Base-by-base conservation (phyloP, 1,140 invertebrate species). In the Halictus rubicundus region DNA sequence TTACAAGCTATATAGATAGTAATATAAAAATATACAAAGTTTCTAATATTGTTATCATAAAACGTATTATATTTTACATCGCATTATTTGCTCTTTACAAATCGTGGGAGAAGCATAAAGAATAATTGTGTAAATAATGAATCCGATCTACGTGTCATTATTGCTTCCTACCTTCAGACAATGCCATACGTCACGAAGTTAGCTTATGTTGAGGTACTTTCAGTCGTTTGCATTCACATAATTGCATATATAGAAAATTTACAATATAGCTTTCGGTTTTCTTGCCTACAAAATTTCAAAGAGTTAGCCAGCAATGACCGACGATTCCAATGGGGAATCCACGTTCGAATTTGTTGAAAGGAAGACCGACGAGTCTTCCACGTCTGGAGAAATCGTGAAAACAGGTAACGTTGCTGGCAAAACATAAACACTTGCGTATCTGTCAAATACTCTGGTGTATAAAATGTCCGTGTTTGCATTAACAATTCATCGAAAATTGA, bases 281-380 rank as follows among this genome's bases (percentile, higher is more conserved):
- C 14, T 39, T 60, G 63, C 63, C 68, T 49, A 46, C 61, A 65
- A 46, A 82, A 79, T 74, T 80, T 80, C 25, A 23, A 61, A 66
- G 77, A 54, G 39, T 72, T 73, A 59, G 59, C 27, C 46, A 54
- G 78, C 42, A 66, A 92, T 92, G 91, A 92, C 89, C 9, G 94
- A 94, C 80, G 93, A 94, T 87, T 93, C 92, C 1, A 94, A 93
- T 81, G 93, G 93, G 52, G 94, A 94, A 88, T 94, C 93, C 4
- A 93, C 93, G 12, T 94, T 94, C 81, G 94, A 94, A 90, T 94
- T 94, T 89, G 91, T 94, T 0, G 93, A 93, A 68, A 91, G 90
- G 71, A 92, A 90, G 74, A 60, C 87, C 2, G 92, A 92, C 16
- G 91, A 93, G 23, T 72, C 83, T 23, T 74, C 90, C 25, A 63